Evolutionary conservation across 2,797 vertebrate species (phyloP), one percentile per base, ranked within the genome.

Genomic region (Hydrolagus colliei): DNA sequence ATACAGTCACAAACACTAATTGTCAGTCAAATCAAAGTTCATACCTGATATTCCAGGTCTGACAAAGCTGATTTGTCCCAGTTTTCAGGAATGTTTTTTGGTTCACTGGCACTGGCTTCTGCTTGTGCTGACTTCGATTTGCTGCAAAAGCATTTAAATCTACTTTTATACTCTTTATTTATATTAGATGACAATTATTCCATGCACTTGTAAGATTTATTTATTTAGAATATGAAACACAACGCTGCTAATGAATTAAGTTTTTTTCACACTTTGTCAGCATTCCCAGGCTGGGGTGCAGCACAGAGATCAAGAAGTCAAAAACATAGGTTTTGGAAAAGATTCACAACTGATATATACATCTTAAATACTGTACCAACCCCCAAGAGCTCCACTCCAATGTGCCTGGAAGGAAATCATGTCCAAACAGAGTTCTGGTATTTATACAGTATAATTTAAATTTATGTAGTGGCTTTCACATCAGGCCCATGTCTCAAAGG

Each of bases 1-100:
- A 52, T 52, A 52, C 41, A 52, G 41, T 52, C 41, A 52, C 41
- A 6, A 52, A 52, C 41, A 52, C 6, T 6, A 6, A 52, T 52
- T 52, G 41, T 52, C 41, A 52, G 41, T 52, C 22, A 67, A 78
- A 22, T 62, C 11, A 67, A 80, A 41, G 14, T 9, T 65, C 88
- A 86, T 92, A 97, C 97, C 96, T 92, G 92, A 89, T 95, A 97
- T 88, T 95, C 94, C 7, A 91, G 88, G 41, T 95, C 94, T 0
- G 94, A 94, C 11, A 96, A 71, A 12, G 94, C 92, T 10, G 82
- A 91, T 87, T 92, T 93, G 90, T 97, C 96, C 97, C 97, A 99
- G 87, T 97, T 86, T 27, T 91, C 1, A 79, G 97, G 97, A 87
- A 95, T 88, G 41, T 14, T 88, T 80, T 87, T 91, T 87, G 90